Evolutionary conservation across 2,888 invertebrate species (phyloP), one percentile per base, ranked within the genome.

Genomic region (Drosophila borborema): DNA sequence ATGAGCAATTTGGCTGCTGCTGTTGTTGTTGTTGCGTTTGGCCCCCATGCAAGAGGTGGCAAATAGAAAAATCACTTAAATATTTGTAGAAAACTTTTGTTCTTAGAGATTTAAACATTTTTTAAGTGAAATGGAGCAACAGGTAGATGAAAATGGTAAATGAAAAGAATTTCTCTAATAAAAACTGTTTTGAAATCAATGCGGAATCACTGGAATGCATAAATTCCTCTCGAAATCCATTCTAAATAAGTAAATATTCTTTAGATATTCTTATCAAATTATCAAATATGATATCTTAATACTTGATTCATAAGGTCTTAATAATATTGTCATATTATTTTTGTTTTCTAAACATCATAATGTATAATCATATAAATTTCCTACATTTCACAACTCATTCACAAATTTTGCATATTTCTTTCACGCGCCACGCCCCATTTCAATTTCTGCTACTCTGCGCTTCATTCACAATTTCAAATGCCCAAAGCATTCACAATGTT

Each of bases 71-170:
- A 64, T 53, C 6, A n/a, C 43, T n/a, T 38, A 81, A 77, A 72
- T 77, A 60, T 67, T 72, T 81, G 62, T 72, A 64, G 59, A 75
- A 75, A 59, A 46, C 63, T 63, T 74, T 23, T 56, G 40, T 40
- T 46, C 38, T 23, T 63, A 56, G 23, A 40, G n/a, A 51, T 56
- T 38, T 43, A 31, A 36, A 36, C 20, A 43, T 36, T 62, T 77
- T 56, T 51, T n/a, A 51, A 43, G 48, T 23, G 28, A 12, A 62
- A 46, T 58, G 12, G 12, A 1, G 18, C 18, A 3, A 3, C 18
- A 49, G 31, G 10, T 49, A 5, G 9, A 31, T 5, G 1, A 6
- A 31, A 31, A 31, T n/a, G n/a, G n/a, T 9, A 18, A 46, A 28
- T 8, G 23, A 2, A 18, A 31, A 18, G 10, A 7, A 28, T 28